Evolutionary conservation across 2,113 vertebrate genomes (phyloP).

Genomic region (Raja brachyura): DNA sequence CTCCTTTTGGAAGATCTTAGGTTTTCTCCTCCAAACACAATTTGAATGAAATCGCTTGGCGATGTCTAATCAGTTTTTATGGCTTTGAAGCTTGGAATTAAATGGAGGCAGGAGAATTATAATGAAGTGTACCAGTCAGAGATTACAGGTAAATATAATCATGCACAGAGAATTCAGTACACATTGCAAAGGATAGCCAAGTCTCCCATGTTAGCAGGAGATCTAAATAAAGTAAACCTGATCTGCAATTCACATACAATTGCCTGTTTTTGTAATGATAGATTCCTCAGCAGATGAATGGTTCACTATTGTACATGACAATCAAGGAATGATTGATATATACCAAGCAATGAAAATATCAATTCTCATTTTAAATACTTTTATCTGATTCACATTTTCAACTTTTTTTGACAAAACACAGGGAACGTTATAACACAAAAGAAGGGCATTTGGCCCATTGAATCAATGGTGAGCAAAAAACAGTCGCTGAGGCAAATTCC

Average conservation of each 20-base stretch:
- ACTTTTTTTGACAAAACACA: background rate
- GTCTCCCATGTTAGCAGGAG: background rate
- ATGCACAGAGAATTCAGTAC: background rate
- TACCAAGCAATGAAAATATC: background rate
- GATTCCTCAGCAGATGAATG: background rate
- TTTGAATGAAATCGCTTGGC: background rate
- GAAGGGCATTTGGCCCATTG: too few relatives aligned
- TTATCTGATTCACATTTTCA: background rate
- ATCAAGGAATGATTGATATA: background rate
- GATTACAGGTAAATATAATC: background rate
- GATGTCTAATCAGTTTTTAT: background rate
- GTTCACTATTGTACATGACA: background rate
- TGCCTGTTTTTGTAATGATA: background rate
- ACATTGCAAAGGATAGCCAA: background rate
- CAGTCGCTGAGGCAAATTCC: too few relatives aligned
- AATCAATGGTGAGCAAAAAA: too few relatives aligned
- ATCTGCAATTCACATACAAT: background rate
- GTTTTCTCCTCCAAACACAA: background rate
- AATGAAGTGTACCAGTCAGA: background rate
- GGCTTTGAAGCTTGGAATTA: background rate
- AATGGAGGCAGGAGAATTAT: background rate
- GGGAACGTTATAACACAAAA: too few relatives aligned
- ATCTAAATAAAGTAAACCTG: background rate
- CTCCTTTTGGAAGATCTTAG: background rate
- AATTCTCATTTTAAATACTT: background rate